phyloP scores from a whole-genome alignment of 2,888 invertebrate species.

The Cyclophora albipunctata region DNA sequence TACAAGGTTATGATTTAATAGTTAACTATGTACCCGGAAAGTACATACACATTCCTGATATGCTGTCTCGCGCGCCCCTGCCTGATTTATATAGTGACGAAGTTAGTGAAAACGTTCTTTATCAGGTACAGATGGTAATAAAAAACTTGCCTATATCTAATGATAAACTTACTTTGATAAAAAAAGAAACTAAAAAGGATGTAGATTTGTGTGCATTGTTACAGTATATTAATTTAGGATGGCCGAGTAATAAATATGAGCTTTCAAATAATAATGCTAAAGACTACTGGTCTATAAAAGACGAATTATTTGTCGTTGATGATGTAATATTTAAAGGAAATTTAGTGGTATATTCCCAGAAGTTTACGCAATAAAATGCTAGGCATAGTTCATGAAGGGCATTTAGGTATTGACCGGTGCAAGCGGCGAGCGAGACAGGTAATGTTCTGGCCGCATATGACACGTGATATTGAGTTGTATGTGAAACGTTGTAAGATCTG shows the following conservation, averaged over 20 bases:
- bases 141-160: conserved; percentile 11
- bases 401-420: conserved; percentile 24
- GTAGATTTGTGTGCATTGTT: conserved; percentile 7
- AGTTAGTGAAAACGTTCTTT: conserved; percentile 6
- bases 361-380: conserved; percentile 18
- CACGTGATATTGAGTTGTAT: conserved; percentile 16
- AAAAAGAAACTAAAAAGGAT: neutral
- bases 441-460: conserved; percentile 26
- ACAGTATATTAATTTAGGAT: conserved; percentile 15
- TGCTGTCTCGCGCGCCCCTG: conserved; percentile 19
- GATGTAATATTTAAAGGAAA: conserved; percentile 21
- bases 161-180: conserved; percentile 3
- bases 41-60: conserved; percentile 24
- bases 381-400: conserved; percentile 22
- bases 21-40: conserved; percentile 21
- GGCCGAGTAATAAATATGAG: conserved; percentile 19
- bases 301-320: conserved; percentile 12
- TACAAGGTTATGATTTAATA: conserved; percentile 20
- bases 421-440: conserved; percentile 24
- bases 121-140: conserved; percentile 14
- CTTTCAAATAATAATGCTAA: neutral
- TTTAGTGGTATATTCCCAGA: too few relatives aligned
- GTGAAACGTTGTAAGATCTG: conserved; percentile 19
- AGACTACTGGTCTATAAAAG: conserved; percentile 9
- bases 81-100: conserved; percentile 10